These are phyloP conservation scores for Druon quercuslanigerum DNA, from an alignment of 1,140 invertebrate genomes.

Conservation along the genomic window DNA sequence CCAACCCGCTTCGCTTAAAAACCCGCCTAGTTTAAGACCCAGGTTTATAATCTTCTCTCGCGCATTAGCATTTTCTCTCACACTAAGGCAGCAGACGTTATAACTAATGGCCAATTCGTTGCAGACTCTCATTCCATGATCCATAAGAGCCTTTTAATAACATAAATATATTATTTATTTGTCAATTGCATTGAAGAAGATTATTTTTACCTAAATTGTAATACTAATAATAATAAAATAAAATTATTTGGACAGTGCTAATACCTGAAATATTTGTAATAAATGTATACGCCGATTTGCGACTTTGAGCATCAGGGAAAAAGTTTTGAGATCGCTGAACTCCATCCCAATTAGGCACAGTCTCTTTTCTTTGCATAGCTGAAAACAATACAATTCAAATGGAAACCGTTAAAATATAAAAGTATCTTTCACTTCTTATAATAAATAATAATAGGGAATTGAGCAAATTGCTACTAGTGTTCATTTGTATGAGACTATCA, in stretches of 20 bases:
- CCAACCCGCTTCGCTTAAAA: constrained; percentile 92
- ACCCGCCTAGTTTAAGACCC: constrained; percentile 81
- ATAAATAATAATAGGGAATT: too few relatives aligned
- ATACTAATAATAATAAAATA: too few relatives aligned
- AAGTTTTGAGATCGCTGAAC: constrained; percentile 83
- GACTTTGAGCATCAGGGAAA: constrained; percentile 83
- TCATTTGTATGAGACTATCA: too few relatives aligned
- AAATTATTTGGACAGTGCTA: constrained; percentile 24
- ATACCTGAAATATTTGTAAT: constrained; percentile 81
- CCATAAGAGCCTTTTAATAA: constrained; percentile 77
- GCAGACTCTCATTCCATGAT: constrained; percentile 78
- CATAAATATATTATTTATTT: constrained; percentile 13
- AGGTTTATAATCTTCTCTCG: constrained; percentile 74
- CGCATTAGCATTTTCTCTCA: constrained; percentile 46
- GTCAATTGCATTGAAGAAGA: too few relatives aligned
- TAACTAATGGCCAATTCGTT: constrained; percentile 76
- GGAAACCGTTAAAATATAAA: constrained; percentile 23
- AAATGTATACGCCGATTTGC: constrained; percentile 81
- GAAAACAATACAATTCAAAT: constrained; percentile 58
- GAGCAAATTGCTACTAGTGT: too few relatives aligned
- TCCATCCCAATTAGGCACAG: constrained; percentile 80
- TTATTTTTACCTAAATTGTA: too few relatives aligned
- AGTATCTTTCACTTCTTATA: too few relatives aligned
- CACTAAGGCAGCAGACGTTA: constrained; percentile 60
- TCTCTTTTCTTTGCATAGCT: constrained; percentile 81